phyloP scores from a whole-genome alignment of 2,797 vertebrate species.

The Typhlichthys subterraneus region DNA sequence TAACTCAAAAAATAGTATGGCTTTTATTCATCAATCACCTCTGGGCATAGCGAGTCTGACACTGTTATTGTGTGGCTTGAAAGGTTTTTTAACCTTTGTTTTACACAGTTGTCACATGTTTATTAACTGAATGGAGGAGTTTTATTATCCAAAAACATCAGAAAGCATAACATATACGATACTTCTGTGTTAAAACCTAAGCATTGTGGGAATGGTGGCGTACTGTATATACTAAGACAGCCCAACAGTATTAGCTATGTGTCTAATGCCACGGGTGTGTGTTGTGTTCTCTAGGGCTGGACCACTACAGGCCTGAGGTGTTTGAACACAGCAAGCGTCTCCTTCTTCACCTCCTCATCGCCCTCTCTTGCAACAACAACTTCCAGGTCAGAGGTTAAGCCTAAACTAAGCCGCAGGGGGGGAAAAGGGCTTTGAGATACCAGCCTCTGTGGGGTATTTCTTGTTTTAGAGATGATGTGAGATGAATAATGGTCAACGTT shows the following conservation, averaged over 20 bases:
- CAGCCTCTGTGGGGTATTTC: background rate
- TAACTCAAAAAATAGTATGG: too few relatives aligned
- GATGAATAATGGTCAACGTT: too few relatives aligned
- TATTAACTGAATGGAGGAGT: too few relatives aligned
- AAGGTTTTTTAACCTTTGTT: too few relatives aligned
- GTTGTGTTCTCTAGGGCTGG: constrained; percentile 82
- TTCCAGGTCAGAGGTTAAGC: constrained; percentile 76
- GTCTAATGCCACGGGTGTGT: constrained; percentile 23
- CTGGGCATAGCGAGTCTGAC: too few relatives aligned
- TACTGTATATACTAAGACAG: background rate
- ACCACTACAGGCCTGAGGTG: constrained; percentile 97
- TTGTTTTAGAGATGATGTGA: too few relatives aligned
- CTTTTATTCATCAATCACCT: too few relatives aligned
- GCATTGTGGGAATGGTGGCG: constrained; percentile 1
- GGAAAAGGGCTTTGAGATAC: background rate
- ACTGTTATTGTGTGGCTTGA: too few relatives aligned
- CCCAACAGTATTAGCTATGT: background rate
- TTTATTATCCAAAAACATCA: too few relatives aligned
- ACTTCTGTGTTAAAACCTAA: background rate
- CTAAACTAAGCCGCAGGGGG: background rate
- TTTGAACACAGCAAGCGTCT: constrained; percentile 97
- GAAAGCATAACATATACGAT: too few relatives aligned
- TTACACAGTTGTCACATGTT: too few relatives aligned
- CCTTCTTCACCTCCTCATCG: constrained; percentile 93
- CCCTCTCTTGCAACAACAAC: constrained; percentile 93